Conservation (phyloP, 2,113 vertebrate genomes). For the Psettodes erumei region DNA sequence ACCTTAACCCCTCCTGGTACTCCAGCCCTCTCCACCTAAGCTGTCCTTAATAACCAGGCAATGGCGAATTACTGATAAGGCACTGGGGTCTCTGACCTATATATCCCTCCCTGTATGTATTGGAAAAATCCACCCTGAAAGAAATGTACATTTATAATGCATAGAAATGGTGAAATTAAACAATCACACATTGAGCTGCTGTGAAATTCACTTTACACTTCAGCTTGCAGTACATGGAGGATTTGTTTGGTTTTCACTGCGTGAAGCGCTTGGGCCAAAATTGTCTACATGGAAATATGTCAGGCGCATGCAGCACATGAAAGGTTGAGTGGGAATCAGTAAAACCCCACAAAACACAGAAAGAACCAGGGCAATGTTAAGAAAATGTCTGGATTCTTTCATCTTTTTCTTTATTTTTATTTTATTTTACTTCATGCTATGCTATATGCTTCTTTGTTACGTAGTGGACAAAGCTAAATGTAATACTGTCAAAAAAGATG, state of each 20-base stretch:
- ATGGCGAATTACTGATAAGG: constrained; percentile 88
- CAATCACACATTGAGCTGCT: constrained; percentile 61
- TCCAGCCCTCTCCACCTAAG: constrained; percentile 85
- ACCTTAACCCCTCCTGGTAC: constrained; percentile 86
- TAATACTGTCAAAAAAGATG: not conserved
- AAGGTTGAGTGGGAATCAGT: constrained; percentile 21
- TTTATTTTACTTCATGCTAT: too few species aligned
- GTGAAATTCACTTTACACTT: constrained; percentile 67
- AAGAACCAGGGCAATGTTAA: not conserved
- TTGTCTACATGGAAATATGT: constrained; percentile 25
- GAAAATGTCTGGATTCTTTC: too few species aligned
- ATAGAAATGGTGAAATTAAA: constrained; percentile 80
- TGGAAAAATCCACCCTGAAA: constrained; percentile 80
- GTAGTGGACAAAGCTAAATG: constrained; percentile 1
- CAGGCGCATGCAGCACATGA: constrained; percentile 7
- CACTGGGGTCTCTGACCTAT: constrained; percentile 85
- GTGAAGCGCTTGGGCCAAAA: constrained; percentile 18
- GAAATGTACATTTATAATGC: constrained; percentile 81
- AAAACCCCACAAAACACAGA: constrained; percentile 17
- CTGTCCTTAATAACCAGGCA: constrained; percentile 88
- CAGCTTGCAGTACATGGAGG: constrained; percentile 21
- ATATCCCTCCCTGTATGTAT: constrained; percentile 82
- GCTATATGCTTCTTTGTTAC: not conserved
- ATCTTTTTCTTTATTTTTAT: constrained; percentile 4
- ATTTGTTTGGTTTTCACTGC: constrained; percentile 35